Percentiles rank a stretch among this genome's conserved stretches.
These are phyloP conservation scores for Agelastica alni DNA, from an alignment of 2,888 invertebrate genomes.

Conservation along the genomic window DNA sequence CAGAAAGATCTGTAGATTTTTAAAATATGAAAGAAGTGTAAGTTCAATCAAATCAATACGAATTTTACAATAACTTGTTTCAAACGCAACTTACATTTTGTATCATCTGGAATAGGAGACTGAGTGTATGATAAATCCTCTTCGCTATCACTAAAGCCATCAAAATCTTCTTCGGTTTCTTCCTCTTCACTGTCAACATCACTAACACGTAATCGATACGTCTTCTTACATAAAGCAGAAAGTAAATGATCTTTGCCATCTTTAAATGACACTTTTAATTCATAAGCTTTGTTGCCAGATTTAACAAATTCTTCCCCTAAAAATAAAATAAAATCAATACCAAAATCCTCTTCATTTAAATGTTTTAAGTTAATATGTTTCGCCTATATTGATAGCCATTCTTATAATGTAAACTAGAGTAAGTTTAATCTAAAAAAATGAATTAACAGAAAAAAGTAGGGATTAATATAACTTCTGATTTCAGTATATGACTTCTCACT, in stretches of 20 bases:
- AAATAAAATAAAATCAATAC: too few relatives aligned
- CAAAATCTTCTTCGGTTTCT: constrained; percentile 47
- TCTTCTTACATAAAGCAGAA: constrained; percentile 45
- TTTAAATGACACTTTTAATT: constrained; percentile 44
- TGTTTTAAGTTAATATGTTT: not conserved
- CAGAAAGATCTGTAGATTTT: too few relatives aligned
- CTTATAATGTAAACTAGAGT: too few relatives aligned
- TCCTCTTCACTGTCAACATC: constrained; percentile 31
- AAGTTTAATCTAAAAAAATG: too few relatives aligned
- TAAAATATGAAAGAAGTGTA: too few relatives aligned
- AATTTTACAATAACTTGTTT: too few relatives aligned
- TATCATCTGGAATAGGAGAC: constrained; percentile 77
- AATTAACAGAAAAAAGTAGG: too few relatives aligned
- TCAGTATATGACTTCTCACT: too few relatives aligned
- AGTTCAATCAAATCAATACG: too few relatives aligned
- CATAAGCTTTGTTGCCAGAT: constrained; percentile 50
- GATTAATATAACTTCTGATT: too few relatives aligned
- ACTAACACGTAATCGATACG: constrained; percentile 44
- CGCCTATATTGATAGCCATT: too few relatives aligned
- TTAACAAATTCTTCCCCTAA: constrained; percentile 44
- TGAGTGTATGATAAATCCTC: constrained; percentile 61
- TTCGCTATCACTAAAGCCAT: constrained; percentile 66
- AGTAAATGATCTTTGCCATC: constrained; percentile 60
- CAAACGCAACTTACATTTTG: constrained; percentile 73
- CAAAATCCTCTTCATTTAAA: not conserved